These are phyloP conservation scores for Brachyhypopomus gauderio DNA, from an alignment of 2,113 vertebrate genomes.

Conservation along the genomic window DNA sequence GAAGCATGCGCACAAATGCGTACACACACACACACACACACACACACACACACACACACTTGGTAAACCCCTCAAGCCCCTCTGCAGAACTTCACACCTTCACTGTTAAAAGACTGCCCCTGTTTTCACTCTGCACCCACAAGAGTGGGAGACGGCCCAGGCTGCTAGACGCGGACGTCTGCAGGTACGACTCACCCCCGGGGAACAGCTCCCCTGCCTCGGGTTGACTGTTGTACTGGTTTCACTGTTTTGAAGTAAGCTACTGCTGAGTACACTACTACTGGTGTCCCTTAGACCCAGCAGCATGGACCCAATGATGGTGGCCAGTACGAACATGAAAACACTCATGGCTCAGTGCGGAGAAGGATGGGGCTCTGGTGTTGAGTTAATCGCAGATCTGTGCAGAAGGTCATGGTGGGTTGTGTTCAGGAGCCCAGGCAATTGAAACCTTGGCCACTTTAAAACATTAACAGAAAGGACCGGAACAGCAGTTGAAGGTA, in stretches of 20 bases:
- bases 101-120: neutral
- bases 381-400: neutral
- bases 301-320: too few relatives aligned
- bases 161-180: neutral
- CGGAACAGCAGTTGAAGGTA: neutral
- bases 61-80: constrained; percentile 14
- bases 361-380: neutral
- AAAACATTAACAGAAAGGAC: constrained; percentile 22
- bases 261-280: too few relatives aligned
- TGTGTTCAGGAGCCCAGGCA: neutral
- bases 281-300: too few relatives aligned
- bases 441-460: constrained; percentile 8
- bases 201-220: neutral
- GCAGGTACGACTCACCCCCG: neutral
- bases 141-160: neutral
- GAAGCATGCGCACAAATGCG: constrained; percentile 38
- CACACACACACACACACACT: constrained; percentile 26
- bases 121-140: constrained; percentile 4
- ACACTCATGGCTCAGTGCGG: neutral
- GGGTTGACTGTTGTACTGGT: neutral
- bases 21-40: constrained; percentile 34
- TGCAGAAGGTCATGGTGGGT: neutral
- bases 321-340: neutral
- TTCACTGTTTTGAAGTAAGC: too few relatives aligned
- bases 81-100: constrained; percentile 35